These are phyloP conservation scores for Saccopteryx leptura DNA, from an alignment of 2,113 vertebrate species.

Conservation along the genomic window DNA sequence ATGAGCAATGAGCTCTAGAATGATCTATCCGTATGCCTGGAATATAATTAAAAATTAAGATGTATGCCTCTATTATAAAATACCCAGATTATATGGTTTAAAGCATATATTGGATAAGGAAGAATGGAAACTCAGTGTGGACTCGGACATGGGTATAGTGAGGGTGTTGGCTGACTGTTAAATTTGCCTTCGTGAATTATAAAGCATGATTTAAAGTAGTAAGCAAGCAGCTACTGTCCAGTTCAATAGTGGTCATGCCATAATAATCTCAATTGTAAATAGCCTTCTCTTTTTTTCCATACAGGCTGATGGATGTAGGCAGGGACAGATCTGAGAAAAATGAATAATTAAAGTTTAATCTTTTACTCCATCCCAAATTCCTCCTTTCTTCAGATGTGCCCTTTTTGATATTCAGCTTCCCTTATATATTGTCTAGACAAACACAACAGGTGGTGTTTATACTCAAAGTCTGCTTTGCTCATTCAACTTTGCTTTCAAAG, in stretches of 20 bases:
- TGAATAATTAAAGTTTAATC: not conserved
- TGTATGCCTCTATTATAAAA: not conserved
- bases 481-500: not conserved
- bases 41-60: constrained; percentile 10
- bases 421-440: not conserved
- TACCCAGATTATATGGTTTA: not conserved
- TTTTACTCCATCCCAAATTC: not conserved
- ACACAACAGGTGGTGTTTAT: not conserved
- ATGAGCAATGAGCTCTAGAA: not conserved
- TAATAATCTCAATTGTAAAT: constrained; percentile 4
- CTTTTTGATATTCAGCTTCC: not conserved
- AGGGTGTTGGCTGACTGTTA: constrained; percentile 1
- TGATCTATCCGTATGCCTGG: not conserved
- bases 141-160: not conserved
- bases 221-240: not conserved
- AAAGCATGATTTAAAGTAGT: not conserved
- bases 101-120: not conserved
- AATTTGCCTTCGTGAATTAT: not conserved
- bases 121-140: not conserved
- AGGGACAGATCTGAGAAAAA: not conserved
- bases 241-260: not conserved
- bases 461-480: not conserved
- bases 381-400: not conserved
- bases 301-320: not conserved
- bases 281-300: not conserved